A percentile compares a stretch with the other conserved stretches of the same genome.
Evolutionary conservation across 2,888 invertebrate genomes (phyloP).

Genomic region (Odontomyia ornata): DNA sequence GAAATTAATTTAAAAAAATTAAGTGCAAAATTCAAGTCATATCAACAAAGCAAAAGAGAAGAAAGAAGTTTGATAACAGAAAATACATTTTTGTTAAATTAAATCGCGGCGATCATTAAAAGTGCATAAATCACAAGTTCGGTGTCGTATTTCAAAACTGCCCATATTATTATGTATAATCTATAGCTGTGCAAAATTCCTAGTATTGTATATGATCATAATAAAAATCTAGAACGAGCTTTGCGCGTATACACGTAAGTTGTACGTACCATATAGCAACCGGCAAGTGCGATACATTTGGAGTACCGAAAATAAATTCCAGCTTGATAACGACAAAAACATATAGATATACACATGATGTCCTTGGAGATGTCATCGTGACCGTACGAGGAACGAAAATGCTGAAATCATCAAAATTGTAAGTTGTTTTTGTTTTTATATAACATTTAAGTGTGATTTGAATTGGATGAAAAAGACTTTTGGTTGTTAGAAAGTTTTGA

Average conservation of each 20-base stretch:
- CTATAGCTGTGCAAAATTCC: no score
- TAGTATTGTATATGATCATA: no score
- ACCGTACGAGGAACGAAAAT: neutral
- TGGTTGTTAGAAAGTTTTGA: neutral
- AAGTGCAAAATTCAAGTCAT: no score
- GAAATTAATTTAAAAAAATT: no score
- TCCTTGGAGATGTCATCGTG: conserved; percentile 29
- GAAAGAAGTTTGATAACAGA: no score
- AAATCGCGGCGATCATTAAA: no score
- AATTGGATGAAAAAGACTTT: neutral
- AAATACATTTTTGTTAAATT: no score
- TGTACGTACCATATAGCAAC: neutral
- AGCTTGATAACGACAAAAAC: neutral
- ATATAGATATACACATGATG: neutral
- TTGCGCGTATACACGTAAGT: neutral
- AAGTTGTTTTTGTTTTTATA: neutral
- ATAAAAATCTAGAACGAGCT: no score
- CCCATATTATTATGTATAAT: no score
- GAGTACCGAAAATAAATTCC: neutral
- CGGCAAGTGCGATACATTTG: neutral
- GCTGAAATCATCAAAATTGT: conserved; percentile 21
- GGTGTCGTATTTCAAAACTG: no score
- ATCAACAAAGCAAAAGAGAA: no score
- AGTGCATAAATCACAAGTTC: no score
- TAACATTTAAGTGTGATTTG: neutral